Conservation (phyloP, 1,140 invertebrate species). For the Epicauta chinensis region DNA sequence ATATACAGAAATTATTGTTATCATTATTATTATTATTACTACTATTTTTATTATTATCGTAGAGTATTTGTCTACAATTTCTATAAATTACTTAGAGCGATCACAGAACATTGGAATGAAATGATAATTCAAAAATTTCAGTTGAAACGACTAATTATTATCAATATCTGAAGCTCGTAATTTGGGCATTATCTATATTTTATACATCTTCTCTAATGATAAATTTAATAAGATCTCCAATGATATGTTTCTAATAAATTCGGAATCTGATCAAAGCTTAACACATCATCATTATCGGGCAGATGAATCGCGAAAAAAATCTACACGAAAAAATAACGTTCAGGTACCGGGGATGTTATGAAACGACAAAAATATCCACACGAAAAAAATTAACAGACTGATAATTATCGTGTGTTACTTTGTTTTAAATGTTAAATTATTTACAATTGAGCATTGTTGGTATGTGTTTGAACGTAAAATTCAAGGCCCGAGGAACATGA, state of each 20-base stretch:
- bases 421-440: slow-evolving; percentile 2
- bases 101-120: slow-evolving; percentile 9
- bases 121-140: slow-evolving; percentile 4
- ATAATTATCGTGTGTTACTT: too few relatives aligned
- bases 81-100: neutral
- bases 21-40: too few relatives aligned
- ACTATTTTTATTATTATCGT: too few relatives aligned
- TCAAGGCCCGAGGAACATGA: slow-evolving; percentile 60
- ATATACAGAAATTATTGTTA: too few relatives aligned
- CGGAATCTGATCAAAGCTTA: slow-evolving; percentile 23
- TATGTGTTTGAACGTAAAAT: neutral
- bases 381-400: too few relatives aligned
- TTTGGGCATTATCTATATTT: slow-evolving; percentile 7
- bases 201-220: neutral
- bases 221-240: slow-evolving; percentile 3
- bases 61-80: too few relatives aligned
- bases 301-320: slow-evolving; percentile 1
- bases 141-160: slow-evolving; percentile 15
- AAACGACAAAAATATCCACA: slow-evolving; percentile 3
- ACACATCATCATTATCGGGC: neutral
- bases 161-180: slow-evolving; percentile 19
- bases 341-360: neutral
- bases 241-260: slow-evolving; percentile 40
- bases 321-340: neutral
- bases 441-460: neutral